Evolutionary conservation across 2,113 vertebrate species (phyloP), one percentile per base, ranked within the genome.

Genomic region (Oncorhynchus gorbuscha): DNA sequence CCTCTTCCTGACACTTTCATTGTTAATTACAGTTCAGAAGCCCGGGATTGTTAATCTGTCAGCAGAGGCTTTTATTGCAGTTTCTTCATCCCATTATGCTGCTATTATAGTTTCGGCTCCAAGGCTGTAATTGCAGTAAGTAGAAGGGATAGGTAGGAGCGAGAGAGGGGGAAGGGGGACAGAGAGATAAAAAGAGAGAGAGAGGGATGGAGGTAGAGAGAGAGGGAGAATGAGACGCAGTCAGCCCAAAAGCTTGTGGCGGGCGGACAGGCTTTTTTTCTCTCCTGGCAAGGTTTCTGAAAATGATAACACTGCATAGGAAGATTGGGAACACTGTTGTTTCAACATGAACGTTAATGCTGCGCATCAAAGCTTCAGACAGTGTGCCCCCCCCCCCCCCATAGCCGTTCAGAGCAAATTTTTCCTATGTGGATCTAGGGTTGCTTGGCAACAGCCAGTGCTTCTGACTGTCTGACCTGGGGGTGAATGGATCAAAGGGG

Each of bases 21-120:
- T 93, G 88, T 93, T 94, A 94, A 94, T 94, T 93, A 93, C 91
- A 93, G 90, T 80, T 90, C 82, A 86, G 86, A 35, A 83, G 79
- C 86, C 74, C 84, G 86, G 79, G 89, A 85, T 90, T 91, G 92
- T 94, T 92, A 92, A 94, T 93, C 93, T 93, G 89, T 93, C 92
- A 92, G 87, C 86, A 85, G 84, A 83, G 88, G 89, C 81, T 92
- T 92, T 94, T 94, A 93, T 90, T 92, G 93, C 89, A 81, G 86
- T 85, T 91, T 88, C 88, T 90, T 91, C 89, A 91, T 92, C 89
- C 91, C 89, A 92, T 94, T 92, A 93, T 93, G 87, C 91, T 84
- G 83, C 90, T 92, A 93, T 94, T 93, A 94, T 92, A 93, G 92
- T 90, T 89, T 90, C 76, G 90, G 88, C 82, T 79, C 80, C 66